phyloP scores from a whole-genome alignment of 2,888 invertebrate species.

The Hirtodrosophila confusa region DNA sequence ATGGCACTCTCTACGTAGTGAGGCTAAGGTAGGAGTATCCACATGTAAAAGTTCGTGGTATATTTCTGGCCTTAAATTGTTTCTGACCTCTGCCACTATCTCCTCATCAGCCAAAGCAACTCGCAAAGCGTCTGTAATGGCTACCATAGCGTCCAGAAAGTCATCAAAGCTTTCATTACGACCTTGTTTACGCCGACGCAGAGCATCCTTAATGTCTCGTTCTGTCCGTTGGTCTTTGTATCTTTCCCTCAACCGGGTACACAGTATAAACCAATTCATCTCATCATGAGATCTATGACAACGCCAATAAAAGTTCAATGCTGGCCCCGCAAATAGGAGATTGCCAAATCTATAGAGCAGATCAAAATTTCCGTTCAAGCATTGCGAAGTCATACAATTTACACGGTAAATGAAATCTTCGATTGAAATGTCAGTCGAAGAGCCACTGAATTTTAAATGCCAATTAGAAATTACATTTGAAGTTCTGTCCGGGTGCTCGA shows the following conservation, averaged over 20 bases:
- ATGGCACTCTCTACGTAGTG: slow-evolving; percentile 1
- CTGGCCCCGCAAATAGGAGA: neutral
- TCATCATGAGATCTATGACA: neutral
- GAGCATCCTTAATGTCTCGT: slow-evolving; percentile 1
- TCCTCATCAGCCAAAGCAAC: slow-evolving; percentile 4
- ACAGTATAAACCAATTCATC: slow-evolving; percentile 4
- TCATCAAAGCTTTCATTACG: slow-evolving; percentile 7
- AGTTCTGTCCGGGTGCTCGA: too few species aligned
- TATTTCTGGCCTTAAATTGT: slow-evolving; percentile 5
- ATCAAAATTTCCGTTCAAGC: too few species aligned
- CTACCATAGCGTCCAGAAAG: neutral
- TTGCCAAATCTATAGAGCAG: too few species aligned
- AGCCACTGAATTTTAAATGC: too few species aligned
- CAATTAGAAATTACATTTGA: too few species aligned
- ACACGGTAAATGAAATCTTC: slow-evolving; percentile 1
- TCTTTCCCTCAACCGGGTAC: slow-evolving; percentile 1
- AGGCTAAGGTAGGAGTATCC: neutral
- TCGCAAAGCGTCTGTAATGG: neutral
- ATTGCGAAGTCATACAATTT: neutral
- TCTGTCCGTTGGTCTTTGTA: slow-evolving; percentile 9
- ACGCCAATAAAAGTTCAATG: slow-evolving; percentile 1
- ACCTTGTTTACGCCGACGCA: slow-evolving; percentile 2
- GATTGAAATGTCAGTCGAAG: neutral
- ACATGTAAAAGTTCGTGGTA: slow-evolving; percentile 1
- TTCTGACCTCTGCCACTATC: neutral